Evolutionary conservation across 2,797 vertebrate species (phyloP).

Genomic region (Aeoliscus strigatus): DNA sequence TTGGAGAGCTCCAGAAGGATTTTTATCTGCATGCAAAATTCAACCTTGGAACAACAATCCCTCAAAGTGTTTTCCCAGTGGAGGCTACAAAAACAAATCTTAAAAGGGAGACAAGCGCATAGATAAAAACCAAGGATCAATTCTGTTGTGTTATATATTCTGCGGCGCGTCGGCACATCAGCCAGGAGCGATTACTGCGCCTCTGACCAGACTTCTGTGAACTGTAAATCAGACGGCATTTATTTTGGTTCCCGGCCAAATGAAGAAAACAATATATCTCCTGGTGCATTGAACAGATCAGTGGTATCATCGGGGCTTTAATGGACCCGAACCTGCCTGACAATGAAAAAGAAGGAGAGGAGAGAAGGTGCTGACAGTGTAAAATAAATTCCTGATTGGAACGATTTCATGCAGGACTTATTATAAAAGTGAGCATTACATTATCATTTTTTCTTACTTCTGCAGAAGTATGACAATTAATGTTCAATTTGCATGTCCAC

Average conservation of each 20-base stretch:
- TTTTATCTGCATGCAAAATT: slow-evolving; percentile 48
- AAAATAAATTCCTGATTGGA: no score
- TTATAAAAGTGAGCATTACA: no score
- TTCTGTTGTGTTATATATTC: no score
- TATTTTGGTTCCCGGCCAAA: slow-evolving; percentile 52
- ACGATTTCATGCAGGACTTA: no score
- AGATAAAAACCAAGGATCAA: no score
- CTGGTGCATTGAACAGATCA: slow-evolving; percentile 29
- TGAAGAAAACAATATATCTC: slow-evolving; percentile 49
- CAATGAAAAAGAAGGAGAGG: no score
- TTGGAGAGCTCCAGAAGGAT: slow-evolving; percentile 39
- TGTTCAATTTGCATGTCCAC: no score
- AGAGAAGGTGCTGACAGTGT: no score
- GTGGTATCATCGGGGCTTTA: slow-evolving; percentile 40
- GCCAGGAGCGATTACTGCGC: slow-evolving; percentile 39
- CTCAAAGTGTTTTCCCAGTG: slow-evolving; percentile 6
- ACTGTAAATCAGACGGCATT: slow-evolving; percentile 51
- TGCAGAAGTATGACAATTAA: no score
- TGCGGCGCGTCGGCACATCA: no score
- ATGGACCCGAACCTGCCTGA: no score
- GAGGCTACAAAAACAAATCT: slow-evolving; percentile 14
- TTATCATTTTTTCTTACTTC: no score
- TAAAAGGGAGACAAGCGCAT: slow-evolving; percentile 29
- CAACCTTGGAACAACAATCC: slow-evolving; percentile 29
- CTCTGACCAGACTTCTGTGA: slow-evolving; percentile 24